Percentiles rank a stretch among this genome's conserved stretches.
These are phyloP conservation scores for Montipora capricornis DNA, from an alignment of 64 coral and sea anemone species.

Conservation along the genomic window DNA sequence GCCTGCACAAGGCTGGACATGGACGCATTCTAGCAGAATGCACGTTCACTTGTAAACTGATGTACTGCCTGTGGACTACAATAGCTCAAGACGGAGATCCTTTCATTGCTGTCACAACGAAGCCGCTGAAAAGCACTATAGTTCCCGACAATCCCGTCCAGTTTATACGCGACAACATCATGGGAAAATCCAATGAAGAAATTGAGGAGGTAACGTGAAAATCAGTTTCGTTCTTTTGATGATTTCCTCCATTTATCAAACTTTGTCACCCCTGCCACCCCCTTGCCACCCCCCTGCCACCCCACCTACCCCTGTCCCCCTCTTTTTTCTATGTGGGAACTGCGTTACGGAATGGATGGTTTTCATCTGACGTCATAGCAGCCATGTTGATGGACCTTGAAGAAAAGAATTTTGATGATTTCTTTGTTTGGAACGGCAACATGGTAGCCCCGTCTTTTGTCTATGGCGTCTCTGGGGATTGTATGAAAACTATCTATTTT, in stretches of 20 bases:
- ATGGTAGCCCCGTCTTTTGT: no score
- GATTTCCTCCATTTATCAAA: not conserved
- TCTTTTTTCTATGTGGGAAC: no score
- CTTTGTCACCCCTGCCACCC: not conserved
- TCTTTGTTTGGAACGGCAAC: no score
- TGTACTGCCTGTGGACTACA: conserved; percentile 86
- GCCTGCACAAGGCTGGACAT: conserved; percentile 80
- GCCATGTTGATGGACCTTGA: no score
- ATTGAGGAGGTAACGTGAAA: conserved; percentile 47
- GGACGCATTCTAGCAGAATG: conserved; percentile 91
- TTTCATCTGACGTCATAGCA: no score
- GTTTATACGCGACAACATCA: conserved; percentile 76
- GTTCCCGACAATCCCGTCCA: conserved; percentile 21
- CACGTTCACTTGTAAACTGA: conserved; percentile 80
- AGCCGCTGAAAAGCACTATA: conserved; percentile 45
- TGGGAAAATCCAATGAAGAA: conserved; percentile 80
- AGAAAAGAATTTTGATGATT: no score
- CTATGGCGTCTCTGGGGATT: no score
- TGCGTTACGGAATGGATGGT: no score
- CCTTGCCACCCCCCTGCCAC: fast-evolving
- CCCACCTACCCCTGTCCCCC: no score
- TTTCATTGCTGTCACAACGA: conserved; percentile 78
- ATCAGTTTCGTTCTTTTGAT: not conserved
- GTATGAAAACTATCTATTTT: no score
- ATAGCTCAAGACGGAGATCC: conserved; percentile 75